Base-by-base conservation (phyloP, 2,888 invertebrate species). In the Epicampocera succincta region DNA sequence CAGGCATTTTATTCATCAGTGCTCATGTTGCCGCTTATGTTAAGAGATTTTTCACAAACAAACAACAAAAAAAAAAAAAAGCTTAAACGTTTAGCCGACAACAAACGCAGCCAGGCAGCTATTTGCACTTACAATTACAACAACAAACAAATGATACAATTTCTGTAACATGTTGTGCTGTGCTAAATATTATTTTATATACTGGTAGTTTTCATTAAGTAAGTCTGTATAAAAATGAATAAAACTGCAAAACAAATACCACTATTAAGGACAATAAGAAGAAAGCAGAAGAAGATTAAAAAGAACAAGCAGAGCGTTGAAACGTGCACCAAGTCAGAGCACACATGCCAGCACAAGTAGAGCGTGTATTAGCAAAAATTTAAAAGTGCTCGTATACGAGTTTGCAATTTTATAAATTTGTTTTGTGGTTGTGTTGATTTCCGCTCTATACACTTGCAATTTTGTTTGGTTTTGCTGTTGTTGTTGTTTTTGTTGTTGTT, bases 351-450 rank as follows among this genome's bases (percentile, higher is more conserved):
- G 25, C 52, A 61, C 29, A 56, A 63, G 13, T 68, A 38, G 19
- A 68, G 33, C 38, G 44, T 61, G 21, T 52, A 56, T 21, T n/a
- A 8, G 61, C 25, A 40, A n/a, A 3, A 42, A 1, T 61, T 15
- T 5, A 44, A 44, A 44, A 63, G 40, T 17, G 12, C 54, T 13
- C 54, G 52, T n/a, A n/a, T n/a, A n/a, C 25, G 1, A 38, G 42
- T 17, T 54, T 63, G 69, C 74, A 68, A 74, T 81, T 77, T 72
- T 77, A 38, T 46, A 81, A 77, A 81, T 81, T 81, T 81, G 73
- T 78, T 81, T 69, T 81, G 81, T 68, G 81, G 81, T 68, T 81
- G 72, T 73, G 77, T 77, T 77, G 63, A 81, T 81, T 81, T 81
- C 73, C 77, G 72, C 44, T 73, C 73, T 80, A 69, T 75, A 80